These are phyloP conservation scores for Corythornis madagascariensis DNA, from an alignment of 2,113 vertebrate species.

Conservation along the genomic window DNA sequence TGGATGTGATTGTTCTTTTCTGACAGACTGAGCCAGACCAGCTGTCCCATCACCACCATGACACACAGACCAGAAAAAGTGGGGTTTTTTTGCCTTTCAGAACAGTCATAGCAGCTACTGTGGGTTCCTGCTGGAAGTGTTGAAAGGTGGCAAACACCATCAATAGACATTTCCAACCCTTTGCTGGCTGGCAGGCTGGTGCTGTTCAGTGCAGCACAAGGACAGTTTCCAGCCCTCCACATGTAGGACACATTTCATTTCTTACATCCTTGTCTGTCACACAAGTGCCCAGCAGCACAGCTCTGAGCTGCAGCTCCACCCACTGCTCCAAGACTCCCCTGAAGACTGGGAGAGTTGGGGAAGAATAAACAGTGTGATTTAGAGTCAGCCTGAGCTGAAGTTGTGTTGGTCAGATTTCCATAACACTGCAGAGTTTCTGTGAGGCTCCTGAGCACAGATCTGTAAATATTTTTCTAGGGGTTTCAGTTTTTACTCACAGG, in stretches of 20 bases:
- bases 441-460: not conserved
- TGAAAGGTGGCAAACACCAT: not conserved
- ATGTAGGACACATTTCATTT: not conserved
- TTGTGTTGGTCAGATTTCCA: not conserved
- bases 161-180: not conserved
- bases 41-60: accelerated
- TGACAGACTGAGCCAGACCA: not conserved
- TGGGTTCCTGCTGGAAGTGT: not conserved
- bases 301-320: not conserved
- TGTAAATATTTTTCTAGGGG: not conserved
- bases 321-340: not conserved
- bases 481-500: not conserved
- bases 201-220: not conserved
- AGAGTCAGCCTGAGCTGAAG: not conserved
- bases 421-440: not conserved
- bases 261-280: not conserved
- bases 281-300: not conserved
- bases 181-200: not conserved
- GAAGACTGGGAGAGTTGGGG: not conserved
- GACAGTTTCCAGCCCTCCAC: not conserved
- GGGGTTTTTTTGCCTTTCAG: not conserved
- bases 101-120: not conserved
- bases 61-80: not conserved
- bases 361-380: not conserved
- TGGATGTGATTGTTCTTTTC: not conserved